Evolutionary conservation across 2,888 invertebrate genomes (phyloP), one percentile per base, ranked within the genome.

Genomic region (Lottia gigantea): DNA sequence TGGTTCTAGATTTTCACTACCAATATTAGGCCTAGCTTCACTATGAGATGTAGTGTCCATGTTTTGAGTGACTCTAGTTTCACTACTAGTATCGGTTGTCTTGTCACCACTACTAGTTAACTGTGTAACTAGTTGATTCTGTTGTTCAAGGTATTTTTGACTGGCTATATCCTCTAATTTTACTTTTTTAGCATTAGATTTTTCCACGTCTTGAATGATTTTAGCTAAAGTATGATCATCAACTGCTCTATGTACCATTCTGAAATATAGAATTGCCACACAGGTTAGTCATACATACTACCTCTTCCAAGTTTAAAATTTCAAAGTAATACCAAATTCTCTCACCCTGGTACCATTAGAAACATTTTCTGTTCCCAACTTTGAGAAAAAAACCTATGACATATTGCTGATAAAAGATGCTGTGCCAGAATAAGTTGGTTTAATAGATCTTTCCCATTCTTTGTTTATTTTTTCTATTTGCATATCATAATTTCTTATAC

Each of bases 161-260:
- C 66, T 63, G 7, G 78, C 74, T 26, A 76, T 68, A 63, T 79
- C 74, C 64, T 80, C 79, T 26, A 85, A 69, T 71, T 74, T 82
- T 0, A 77, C 80, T 71, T 82, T 80, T 68, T 81, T 83, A 16
- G 71, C 73, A 67, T 81, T 82, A 16, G 85, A 84, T 71, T 80
- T 80, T 62, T 81, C 82, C 45, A 86, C 71, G 67, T 82, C 79
- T 45, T 76, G 73, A 25, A 74, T 70, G 45, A 85, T 80, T 65
- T 80, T 75, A 25, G 76, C 75, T 31, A 86, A 67, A 0, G 75
- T 75, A 40, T 71, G 65, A 31, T 82, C 81, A 67, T 85, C 83
- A 12, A 87, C 80, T 47, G 80, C 74, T 68, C 85, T 75, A 64
- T 83, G 84, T 2, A 82, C 67, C n/a, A 83, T 75, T 66, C 87